Base-by-base conservation (phyloP, 2,888 invertebrate genomes). In the Metellina segmentata region DNA sequence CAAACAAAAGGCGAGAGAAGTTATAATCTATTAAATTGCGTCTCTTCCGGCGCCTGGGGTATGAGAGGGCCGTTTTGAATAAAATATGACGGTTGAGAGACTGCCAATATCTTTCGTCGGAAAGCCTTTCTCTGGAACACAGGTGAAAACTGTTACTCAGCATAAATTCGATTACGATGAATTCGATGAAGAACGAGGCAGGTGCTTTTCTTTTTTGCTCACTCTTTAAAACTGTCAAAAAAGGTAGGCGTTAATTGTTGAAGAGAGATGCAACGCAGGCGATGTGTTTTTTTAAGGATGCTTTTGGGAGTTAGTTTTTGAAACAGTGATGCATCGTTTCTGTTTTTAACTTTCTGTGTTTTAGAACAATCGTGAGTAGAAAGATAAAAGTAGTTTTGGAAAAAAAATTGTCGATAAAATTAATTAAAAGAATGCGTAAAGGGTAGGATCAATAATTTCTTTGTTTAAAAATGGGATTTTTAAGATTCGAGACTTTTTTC, bases 21-120 rank as follows among this genome's bases (percentile, higher is more conserved):
- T 77, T 20, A 48, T 61, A 85, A 85, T 85, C 75, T 48, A 75
- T 85, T 85, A 85, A 85, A 85, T 85, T 85, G 85, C 75, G 13
- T 61, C 75, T 61, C 75, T 53, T 85, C 74, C 75, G 85, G 69
- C 85, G 85, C 85, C 85, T 9, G 48, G 70, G 48, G 81, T n/a
- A 13, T 48, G 69, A 51, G 51, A n/a, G 11, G 34, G 52, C 52
- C 13, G 2, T 48, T 51, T 77, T 85, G 61, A 77, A 85, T 77
- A 77, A 85, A 75, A 85, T 53, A 85, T 85, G 16, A 61, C 75
- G 61, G 20, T 48, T 77, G 85, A 85, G 77, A 85, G 85, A 7
- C 34, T 61, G 85, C 85, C 85, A 85, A 85, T 77, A 85, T 61
- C 7, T 16, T 16, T 16, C 61, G 61, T 61, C 61, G 9, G 34